Evolutionary conservation across 2,888 invertebrate species (phyloP).

Genomic region (Eupithecia insigniata): DNA sequence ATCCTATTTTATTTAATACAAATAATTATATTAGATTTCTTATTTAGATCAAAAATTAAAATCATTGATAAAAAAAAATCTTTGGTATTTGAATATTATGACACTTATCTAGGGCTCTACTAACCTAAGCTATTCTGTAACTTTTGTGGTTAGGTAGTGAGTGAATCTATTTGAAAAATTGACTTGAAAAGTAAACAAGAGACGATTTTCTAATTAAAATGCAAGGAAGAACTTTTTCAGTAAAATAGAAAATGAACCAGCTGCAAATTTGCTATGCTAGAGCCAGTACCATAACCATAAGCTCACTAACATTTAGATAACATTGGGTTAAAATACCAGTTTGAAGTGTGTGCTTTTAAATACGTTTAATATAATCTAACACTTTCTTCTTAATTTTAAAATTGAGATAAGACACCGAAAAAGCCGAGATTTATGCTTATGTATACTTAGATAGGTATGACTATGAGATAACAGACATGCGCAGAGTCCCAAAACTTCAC

Average conservation of each 20-base stretch:
- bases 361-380: slow-evolving; percentile 34
- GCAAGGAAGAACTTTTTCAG: not conserved
- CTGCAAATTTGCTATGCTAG: not conserved
- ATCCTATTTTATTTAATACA: too few relatives aligned
- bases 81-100: too few relatives aligned
- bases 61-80: too few relatives aligned
- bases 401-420: slow-evolving; percentile 29
- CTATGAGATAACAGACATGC: slow-evolving; percentile 37
- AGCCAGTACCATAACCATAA: slow-evolving; percentile 27
- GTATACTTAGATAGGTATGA: slow-evolving; percentile 17
- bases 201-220: not conserved
- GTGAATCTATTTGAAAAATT: not conserved
- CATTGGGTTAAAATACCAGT: slow-evolving; percentile 31
- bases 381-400: slow-evolving; percentile 28
- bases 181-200: not conserved
- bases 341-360: slow-evolving; percentile 30
- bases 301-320: slow-evolving; percentile 33
- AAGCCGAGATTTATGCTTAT: slow-evolving; percentile 16
- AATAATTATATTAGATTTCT: not conserved
- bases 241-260: slow-evolving; percentile 12
- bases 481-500: slow-evolving; percentile 35
- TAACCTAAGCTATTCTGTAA: too few relatives aligned
- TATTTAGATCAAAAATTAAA: too few relatives aligned
- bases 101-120: too few relatives aligned
- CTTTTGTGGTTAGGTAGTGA: too few relatives aligned